Evolutionary conservation across 2,888 invertebrate genomes (phyloP).

Genomic region (Drosophila lacicola): DNA sequence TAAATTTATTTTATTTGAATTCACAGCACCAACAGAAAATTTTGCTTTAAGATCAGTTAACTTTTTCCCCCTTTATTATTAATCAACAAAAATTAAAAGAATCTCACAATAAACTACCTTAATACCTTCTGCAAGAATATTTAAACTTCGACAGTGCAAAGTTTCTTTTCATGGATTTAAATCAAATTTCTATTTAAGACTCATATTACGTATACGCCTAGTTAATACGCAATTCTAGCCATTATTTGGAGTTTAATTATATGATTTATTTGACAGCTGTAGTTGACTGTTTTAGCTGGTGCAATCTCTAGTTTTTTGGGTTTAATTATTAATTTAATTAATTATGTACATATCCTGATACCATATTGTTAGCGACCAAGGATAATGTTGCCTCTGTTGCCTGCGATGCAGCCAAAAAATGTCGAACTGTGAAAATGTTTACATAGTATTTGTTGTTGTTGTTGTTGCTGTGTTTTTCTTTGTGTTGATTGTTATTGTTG

Average conservation of each 20-base stretch:
- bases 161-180: not conserved
- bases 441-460: slow-evolving; percentile 44
- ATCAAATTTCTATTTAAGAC: not conserved
- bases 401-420: slow-evolving; percentile 85
- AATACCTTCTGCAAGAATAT: slow-evolving; percentile 7
- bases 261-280: slow-evolving; percentile 1
- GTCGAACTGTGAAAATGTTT: slow-evolving; percentile 82
- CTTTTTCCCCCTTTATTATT: not conserved
- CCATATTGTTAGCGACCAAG: slow-evolving; percentile 85
- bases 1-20: not conserved
- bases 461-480: slow-evolving; percentile 33
- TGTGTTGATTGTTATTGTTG: slow-evolving; percentile 29
- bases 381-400: slow-evolving; percentile 82
- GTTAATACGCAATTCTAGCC: slow-evolving; percentile 21
- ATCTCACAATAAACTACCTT: not conserved
- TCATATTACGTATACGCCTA: slow-evolving; percentile 44
- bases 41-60: not conserved
- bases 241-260: slow-evolving; percentile 6
- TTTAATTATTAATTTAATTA: slow-evolving; percentile 10
- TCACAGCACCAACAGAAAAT: not conserved
- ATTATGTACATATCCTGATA: slow-evolving; percentile 71
- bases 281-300: slow-evolving; percentile 23
- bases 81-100: too few relatives aligned
- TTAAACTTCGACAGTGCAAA: slow-evolving; percentile 4
- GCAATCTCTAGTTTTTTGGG: slow-evolving; percentile 23